Conservation (phyloP, 2,113 vertebrate species). For the Hippocampus guttulatus region DNA sequence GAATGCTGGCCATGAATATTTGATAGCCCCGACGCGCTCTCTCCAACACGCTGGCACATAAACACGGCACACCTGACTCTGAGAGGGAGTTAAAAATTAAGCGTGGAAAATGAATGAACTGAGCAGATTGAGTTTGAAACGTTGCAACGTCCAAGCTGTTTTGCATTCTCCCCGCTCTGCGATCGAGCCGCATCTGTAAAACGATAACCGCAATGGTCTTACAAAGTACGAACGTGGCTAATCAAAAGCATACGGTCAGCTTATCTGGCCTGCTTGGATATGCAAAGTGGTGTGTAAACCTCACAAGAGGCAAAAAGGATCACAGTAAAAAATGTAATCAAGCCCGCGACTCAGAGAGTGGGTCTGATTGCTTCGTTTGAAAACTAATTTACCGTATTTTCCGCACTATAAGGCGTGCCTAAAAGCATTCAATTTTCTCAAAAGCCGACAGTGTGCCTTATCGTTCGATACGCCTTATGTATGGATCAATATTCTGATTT, state of each 20-base stretch:
- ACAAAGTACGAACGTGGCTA: background rate
- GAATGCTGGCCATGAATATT: conserved; percentile 81
- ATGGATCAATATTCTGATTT: too few relatives aligned
- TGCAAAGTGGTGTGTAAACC: conserved; percentile 4
- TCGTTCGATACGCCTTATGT: too few relatives aligned
- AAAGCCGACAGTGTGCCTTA: too few relatives aligned
- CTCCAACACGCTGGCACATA: conserved; percentile 30
- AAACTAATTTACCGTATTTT: background rate
- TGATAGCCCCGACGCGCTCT: conserved; percentile 67
- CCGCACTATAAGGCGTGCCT: background rate
- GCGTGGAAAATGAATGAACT: background rate
- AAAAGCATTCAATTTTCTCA: too few relatives aligned
- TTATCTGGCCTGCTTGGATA: conserved; percentile 11
- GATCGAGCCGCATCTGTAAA: conserved; percentile 7
- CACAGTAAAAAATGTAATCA: background rate
- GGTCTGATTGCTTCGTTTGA: background rate
- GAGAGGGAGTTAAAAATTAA: conserved; percentile 17
- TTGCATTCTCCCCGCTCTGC: background rate
- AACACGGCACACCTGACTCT: conserved; percentile 17
- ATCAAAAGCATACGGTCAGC: background rate
- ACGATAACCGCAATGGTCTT: conserved; percentile 10
- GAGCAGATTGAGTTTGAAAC: conserved; percentile 16
- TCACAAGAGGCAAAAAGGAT: background rate
- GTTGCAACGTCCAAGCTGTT: conserved; percentile 15
- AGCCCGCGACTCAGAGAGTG: background rate